Evolutionary conservation across 2,113 vertebrate genomes (phyloP), one percentile per base, ranked within the genome.

Genomic region (Tor tambroides): DNA sequence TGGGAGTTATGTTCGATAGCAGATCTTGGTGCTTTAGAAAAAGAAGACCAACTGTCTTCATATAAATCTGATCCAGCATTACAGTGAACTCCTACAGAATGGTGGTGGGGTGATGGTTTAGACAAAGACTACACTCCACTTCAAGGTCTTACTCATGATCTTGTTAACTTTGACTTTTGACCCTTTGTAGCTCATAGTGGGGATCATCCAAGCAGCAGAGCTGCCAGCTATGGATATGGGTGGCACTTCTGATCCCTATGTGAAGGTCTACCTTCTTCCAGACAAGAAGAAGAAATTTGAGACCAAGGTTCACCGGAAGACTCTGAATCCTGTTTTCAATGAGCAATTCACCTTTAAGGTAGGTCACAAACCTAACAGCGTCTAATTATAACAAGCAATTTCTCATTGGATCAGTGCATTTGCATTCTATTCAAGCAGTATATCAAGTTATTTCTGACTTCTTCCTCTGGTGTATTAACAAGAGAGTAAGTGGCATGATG

Each of bases 331-430:
- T 0, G 94, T 93, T 72, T 98, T 98, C 87, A 97, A 96, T 11
- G 97, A 98, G 92, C 96, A 95, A 84, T 98, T 98, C 86, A 96
- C 95, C 77, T 98, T 98, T 91, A 98, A 97, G 96, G 97, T 97
- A 92, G 11, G 21, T 28, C 32, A 9, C 74, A 38, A 35, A 46
- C 11, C 32, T 56, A 7, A 72, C 3, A 17, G 43, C 1, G 8
- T 38, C 5, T 0, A 72, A 78, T 11, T 8, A 17, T 76, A 28
- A 51, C 38, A 74, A 14, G 21, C 10, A 0, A 71, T 71, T 71
- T 71, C 1, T 35, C 30, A 35, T 35, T 71, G 67, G 72, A 46
- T 75, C 10, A 0, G 43, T 77, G 43, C 3, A 19, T 65, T 72
- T 21, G 21, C 38, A 43, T 43, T 43, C 38, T 26, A 75, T 3